Conservation (phyloP, 1,140 invertebrate species). For the Drosophila pectinifera region DNA sequence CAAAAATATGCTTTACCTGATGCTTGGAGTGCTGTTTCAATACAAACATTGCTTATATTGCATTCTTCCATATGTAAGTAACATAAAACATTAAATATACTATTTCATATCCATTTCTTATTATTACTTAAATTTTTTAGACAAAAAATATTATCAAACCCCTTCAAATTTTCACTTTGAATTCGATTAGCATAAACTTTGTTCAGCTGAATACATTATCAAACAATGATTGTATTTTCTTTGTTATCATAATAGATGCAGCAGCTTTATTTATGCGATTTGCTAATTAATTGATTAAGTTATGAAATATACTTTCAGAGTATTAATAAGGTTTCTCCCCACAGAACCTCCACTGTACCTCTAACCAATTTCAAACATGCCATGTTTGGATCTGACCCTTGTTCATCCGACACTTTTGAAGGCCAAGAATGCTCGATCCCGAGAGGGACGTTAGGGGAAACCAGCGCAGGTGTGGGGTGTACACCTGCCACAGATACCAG, state of each 20-base stretch:
- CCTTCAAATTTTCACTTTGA: slow-evolving; percentile 6
- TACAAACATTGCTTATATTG: too few species aligned
- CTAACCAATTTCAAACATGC: not conserved
- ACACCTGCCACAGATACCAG: slow-evolving; percentile 6
- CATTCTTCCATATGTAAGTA: too few species aligned
- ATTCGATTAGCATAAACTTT: slow-evolving; percentile 4
- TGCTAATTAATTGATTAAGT: not conserved
- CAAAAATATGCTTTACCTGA: not conserved
- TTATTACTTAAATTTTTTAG: not conserved
- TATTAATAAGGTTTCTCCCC: not conserved
- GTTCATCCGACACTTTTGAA: slow-evolving; percentile 5
- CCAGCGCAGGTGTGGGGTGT: too few species aligned
- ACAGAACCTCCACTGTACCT: not conserved
- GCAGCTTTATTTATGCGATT: not conserved
- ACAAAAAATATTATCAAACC: slow-evolving; percentile 9
- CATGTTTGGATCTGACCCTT: slow-evolving; percentile 11
- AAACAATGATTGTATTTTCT: not conserved
- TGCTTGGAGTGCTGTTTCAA: accelerated
- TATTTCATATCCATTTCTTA: not conserved
- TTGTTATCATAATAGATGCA: not conserved
- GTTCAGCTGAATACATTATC: slow-evolving; percentile 2
- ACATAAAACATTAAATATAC: too few species aligned
- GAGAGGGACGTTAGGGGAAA: not conserved
- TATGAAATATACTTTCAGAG: not conserved
- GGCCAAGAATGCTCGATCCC: slow-evolving; percentile 43